Conservation (phyloP, 1,140 invertebrate genomes). For the Heliconius nattereri region DNA sequence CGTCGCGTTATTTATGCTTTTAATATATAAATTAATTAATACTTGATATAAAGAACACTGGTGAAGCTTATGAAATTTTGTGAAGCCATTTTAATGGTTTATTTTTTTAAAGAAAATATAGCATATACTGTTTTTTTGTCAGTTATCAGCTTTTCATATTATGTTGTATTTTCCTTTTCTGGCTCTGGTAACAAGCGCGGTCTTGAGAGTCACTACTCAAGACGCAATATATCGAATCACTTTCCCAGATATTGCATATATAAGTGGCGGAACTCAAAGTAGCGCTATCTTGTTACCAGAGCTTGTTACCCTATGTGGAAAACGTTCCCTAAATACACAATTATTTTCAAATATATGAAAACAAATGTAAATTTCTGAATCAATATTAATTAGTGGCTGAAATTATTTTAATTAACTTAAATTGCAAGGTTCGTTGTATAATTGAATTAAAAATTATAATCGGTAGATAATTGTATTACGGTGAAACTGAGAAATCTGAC, state of each 20-base stretch:
- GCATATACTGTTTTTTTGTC: too few species aligned
- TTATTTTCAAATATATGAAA: neutral
- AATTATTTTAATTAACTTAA: neutral
- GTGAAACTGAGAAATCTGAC: too few species aligned
- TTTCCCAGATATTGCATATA: too few species aligned
- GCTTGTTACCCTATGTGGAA: too few species aligned
- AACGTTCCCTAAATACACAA: neutral
- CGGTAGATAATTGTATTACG: neutral
- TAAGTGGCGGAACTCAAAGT: too few species aligned
- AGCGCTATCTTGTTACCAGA: too few species aligned
- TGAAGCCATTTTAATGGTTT: neutral
- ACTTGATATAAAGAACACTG: neutral
- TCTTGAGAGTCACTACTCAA: too few species aligned
- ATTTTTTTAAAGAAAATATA: neutral
- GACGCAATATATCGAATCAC: too few species aligned
- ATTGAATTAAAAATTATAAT: neutral
- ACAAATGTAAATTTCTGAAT: neutral
- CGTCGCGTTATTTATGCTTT: constrained; percentile 1
- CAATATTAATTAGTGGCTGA: constrained; percentile 8
- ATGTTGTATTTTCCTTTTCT: too few species aligned
- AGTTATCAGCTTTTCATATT: too few species aligned
- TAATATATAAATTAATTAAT: constrained; percentile 5
- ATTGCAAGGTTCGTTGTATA: neutral
- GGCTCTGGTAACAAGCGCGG: too few species aligned
- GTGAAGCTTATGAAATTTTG: neutral